Base-by-base conservation (phyloP, 1,140 invertebrate species). In the Drosophila orosa region DNA sequence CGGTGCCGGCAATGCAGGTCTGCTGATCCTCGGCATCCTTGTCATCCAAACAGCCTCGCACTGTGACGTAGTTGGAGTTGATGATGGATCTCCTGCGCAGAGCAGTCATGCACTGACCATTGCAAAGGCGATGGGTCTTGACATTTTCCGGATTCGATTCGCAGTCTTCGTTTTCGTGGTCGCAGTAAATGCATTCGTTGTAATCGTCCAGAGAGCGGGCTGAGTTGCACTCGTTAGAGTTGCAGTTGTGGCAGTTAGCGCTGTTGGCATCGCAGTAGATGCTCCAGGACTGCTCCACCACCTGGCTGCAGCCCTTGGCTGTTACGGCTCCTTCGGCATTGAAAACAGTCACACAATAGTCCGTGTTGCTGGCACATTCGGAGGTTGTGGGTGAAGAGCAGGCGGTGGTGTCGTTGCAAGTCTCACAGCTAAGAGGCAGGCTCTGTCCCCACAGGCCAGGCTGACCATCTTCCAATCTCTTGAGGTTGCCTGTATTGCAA, bases 271-370 rank as follows among this genome's bases (percentile, higher is more conserved):
- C 81, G 33, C 90, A 91, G 54, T 91, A 91, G 3, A 5, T 9
- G 22, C 76, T 66, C 33, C 59, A 72, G 12, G 63, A 15, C 1
- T 52, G 8, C 45, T 91, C 90, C 2, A 91, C 71, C n/a, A 24
- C 45, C 19, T 59, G 29, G 37, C 90, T 91, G 35, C 90, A 91
- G 12, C 90, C 90, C 22, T 85, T 85, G 7, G 61, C 50, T 0
- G 56, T 15, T 1, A 91, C 83, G 8, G 33, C 22, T 0, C 84
- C 90, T 0, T 27, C 25, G 0, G 29, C 61, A 55, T 78, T 57
- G n/a, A 91, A 91, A 0, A 91, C 77, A 0, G 90, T 91, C 54
- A 91, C 74, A 33, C 90, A 91, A n/a, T 91, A 90, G 9, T 91
- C 90, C 3, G 31, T 25, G 2, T 47, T 31, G 35, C 27, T 57